phyloP scores from a whole-genome alignment of 2,113 vertebrate genomes.

The Tringa solitaria region DNA sequence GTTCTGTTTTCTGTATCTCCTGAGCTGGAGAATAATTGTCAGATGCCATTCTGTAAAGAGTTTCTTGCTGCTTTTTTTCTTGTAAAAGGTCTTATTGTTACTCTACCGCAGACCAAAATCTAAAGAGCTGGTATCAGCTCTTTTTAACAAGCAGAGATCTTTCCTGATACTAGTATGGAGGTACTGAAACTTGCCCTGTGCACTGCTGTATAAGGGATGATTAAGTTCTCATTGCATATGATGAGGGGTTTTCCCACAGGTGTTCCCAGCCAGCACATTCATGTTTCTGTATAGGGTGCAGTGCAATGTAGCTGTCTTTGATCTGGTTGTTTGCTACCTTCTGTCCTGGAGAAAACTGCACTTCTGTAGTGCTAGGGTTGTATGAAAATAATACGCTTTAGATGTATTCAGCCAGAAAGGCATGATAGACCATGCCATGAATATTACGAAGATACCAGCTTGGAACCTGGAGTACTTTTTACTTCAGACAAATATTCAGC shows the following conservation, averaged over 20 bases:
- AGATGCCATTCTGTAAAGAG: background rate
- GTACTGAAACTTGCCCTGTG: background rate
- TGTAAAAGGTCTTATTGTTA: background rate
- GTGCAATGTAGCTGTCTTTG: rapidly evolving
- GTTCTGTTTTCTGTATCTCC: background rate
- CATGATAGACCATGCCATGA: background rate
- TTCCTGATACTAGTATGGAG: background rate
- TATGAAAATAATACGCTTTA: background rate
- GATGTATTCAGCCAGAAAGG: background rate
- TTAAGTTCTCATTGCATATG: background rate
- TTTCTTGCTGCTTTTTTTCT: background rate
- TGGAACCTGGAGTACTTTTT: background rate
- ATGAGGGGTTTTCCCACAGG: background rate
- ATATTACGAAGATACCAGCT: background rate
- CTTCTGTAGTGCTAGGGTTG: background rate
- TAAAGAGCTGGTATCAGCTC: background rate
- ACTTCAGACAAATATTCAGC: background rate
- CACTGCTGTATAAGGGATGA: background rate
- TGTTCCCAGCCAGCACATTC: background rate
- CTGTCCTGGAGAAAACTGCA: background rate
- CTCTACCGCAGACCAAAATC: background rate
- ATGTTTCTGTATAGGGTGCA: background rate
- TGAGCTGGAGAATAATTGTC: background rate
- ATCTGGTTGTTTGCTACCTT: background rate
- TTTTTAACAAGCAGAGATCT: background rate